Base-by-base conservation (phyloP, 2,888 invertebrate species). In the Branchellion lobata region DNA sequence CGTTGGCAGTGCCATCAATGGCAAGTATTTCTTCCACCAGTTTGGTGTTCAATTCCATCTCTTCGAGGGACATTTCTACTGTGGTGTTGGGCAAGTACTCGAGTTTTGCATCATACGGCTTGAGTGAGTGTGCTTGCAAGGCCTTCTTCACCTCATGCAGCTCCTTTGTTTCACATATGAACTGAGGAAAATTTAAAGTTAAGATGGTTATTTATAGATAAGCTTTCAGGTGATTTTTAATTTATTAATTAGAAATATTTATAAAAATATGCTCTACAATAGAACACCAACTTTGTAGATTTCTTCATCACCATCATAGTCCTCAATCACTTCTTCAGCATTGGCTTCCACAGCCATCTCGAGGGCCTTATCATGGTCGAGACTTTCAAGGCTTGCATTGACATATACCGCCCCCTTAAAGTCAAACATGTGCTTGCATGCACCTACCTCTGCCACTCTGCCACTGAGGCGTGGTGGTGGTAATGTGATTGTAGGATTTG, bases 1-100 rank as follows among this genome's bases (percentile, higher is more conserved):
- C 85, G 83, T 88, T 89, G 72, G 90, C 88, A 79, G 92, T 88
- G 79, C 91, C 92, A 0, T 90, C 89, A 21, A 91, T 76, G n/a
- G 85, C 86, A 75, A 90, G 88, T 14, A 92, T 83, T 85, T 89
- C 91, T 27, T 89, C 87, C 80, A 88, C 87, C 71, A 92, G 87
- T 74, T 85, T 87, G 27, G 87, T 84, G 81, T 90, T 88, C 0
- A 82, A 75, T 80, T 89, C 87, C 79, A 90, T 84, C 1, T 91
- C 90, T 0, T 87, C 85, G 1, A 90, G 90, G 14, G 81, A 86
- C n/a, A 92, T 83, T 74, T 87, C 83, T 8, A 91, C 88, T 11
- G 84, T 83, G 36, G 84, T 85, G 79, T 87, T 81, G 0, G 91
- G 90, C 40, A 89, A 82, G 84, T 88, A 91, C 81, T 89, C 87